These are phyloP conservation scores for Casuarius casuarius DNA, from an alignment of 2,113 vertebrate genomes.

Conservation along the genomic window DNA sequence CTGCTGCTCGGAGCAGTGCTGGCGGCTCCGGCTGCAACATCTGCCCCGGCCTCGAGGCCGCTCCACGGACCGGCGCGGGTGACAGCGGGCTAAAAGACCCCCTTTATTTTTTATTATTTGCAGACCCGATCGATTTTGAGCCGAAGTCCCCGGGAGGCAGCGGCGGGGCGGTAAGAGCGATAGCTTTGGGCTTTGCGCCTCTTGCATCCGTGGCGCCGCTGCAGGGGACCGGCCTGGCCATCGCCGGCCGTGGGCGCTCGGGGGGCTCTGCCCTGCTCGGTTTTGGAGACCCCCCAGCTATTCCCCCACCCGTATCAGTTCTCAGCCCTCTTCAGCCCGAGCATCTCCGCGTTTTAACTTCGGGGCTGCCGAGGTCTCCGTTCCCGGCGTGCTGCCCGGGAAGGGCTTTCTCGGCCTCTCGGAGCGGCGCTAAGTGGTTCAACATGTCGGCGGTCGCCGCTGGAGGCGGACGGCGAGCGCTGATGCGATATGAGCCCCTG, in stretches of 20 bases:
- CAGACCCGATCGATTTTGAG: too few species aligned
- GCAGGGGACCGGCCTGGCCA: too few species aligned
- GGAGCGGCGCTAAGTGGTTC: background rate
- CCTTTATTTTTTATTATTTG: too few species aligned
- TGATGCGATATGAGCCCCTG: background rate
- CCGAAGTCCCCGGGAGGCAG: too few species aligned
- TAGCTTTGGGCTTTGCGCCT: too few species aligned
- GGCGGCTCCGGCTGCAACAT: fast-evolving
- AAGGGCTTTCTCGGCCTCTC: background rate
- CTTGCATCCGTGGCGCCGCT: too few species aligned
- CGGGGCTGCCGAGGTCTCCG: background rate
- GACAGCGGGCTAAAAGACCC: too few species aligned
- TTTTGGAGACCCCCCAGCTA: background rate
- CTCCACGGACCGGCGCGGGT: too few species aligned
- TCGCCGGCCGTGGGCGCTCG: background rate
- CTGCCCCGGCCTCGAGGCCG: too few species aligned
- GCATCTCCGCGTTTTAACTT: background rate
- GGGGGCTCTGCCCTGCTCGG: background rate
- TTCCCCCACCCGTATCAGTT: background rate
- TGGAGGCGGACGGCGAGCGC: background rate
- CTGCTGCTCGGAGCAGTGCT: background rate
- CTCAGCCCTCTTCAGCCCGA: background rate
- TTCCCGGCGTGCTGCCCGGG: fast-evolving
- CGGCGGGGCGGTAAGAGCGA: too few species aligned
- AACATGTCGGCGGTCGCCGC: background rate